phyloP scores from a whole-genome alignment of 2,888 invertebrate species.

The Phymatocera aterrima region DNA sequence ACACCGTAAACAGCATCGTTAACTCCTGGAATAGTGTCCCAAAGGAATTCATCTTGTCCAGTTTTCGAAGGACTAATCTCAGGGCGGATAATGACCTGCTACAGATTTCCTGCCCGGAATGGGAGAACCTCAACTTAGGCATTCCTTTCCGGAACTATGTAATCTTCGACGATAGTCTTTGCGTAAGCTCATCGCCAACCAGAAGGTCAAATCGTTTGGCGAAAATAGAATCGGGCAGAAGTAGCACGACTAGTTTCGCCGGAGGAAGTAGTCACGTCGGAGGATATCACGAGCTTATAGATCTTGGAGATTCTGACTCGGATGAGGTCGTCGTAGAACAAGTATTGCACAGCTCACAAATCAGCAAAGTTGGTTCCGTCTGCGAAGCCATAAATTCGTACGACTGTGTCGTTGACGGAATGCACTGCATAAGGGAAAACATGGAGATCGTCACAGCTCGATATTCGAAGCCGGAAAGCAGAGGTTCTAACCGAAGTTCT shows the following conservation, averaged over 20 bases:
- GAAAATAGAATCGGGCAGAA: conserved; percentile 8
- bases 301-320: conserved; percentile 7
- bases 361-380: not conserved
- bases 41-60: conserved; percentile 59
- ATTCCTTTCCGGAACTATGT: conserved; percentile 63
- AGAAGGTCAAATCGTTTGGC: conserved; percentile 21
- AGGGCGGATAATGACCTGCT: conserved; percentile 60
- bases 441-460: not conserved
- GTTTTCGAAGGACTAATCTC: conserved; percentile 65
- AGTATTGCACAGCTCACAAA: not conserved
- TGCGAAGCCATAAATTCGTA: not conserved
- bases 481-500: not conserved
- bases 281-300: conserved; percentile 2
- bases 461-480: not conserved
- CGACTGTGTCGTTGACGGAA: not conserved
- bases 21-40: conserved; percentile 62
- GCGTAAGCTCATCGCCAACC: conserved; percentile 26
- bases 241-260: not conserved
- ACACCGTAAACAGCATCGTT: conserved; percentile 56
- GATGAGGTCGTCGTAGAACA: not conserved
- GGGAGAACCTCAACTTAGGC: conserved; percentile 56
- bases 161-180: conserved; percentile 65
- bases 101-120: conserved; percentile 56
- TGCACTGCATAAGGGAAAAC: not conserved
- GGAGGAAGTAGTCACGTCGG: not conserved